Evolutionary conservation across 2,113 vertebrate genomes (phyloP), one percentile per base, ranked within the genome.

Genomic region (Silurus asotus): DNA sequence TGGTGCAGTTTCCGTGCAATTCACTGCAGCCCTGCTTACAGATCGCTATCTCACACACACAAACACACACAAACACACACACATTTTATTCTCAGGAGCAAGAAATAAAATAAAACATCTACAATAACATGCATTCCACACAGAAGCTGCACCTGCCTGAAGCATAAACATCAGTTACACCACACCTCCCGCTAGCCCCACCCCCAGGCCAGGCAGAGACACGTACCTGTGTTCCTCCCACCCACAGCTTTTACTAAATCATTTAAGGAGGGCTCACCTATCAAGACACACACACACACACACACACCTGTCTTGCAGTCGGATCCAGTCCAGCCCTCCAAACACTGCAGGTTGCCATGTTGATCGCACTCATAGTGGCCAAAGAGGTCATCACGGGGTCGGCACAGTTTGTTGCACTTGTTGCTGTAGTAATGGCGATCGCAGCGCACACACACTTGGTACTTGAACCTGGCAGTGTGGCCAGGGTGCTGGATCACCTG

Each of bases 11-110:
- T 53, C 97, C 97, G 2, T 97, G 97, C 83, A 94, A 90, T 82
- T 95, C 92, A 91, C 96, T 97, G 91, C 98, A 99, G 84, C 98
- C 98, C 90, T 96, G 97, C 88, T 96, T 98, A 91, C 98, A 99
- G 91, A 99, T 95, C 23, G 97, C 97, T 99, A 93, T 51, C 58
- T 65, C 51, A 87, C 7, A 86, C 25, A 84, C 81, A 70, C 23
- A 82, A 48, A 67, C 61, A 82, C 61, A 67, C 59, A 65, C 53
- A 58, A 11, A 56, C 20, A 25, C n/a, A 23, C n/a, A 67, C 8
- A 64, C 7, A 92, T 95, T 93, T 8, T 25, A 11, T 17, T 65
- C n/a, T 65, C 62, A 65, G 23, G 23, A 65, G 20, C 13, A 65
- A 37, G 2, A 37, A 37, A 37, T 37, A 37, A 37, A 37, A 1